A percentile compares a stretch with the other conserved stretches of the same genome.
Evolutionary conservation across 1,140 invertebrate genomes (phyloP).

Genomic region (Berghia stephanieae): DNA sequence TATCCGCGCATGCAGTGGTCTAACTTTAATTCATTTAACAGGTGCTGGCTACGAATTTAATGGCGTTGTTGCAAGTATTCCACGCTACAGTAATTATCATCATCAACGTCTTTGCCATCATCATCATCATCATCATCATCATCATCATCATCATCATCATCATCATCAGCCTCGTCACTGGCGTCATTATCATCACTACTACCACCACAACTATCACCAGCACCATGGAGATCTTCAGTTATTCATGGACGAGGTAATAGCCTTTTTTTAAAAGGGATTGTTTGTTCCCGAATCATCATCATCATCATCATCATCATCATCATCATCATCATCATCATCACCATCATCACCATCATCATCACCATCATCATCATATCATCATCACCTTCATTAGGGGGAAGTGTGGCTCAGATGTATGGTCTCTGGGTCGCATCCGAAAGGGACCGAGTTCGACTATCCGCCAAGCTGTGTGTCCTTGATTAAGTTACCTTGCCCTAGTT

Average conservation of each 20-base stretch:
- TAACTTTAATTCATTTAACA: too few relatives aligned
- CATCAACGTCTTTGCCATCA: neutral
- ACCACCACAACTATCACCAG: neutral
- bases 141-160: constrained; percentile 8
- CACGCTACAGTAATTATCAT: neutral
- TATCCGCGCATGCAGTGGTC: too few relatives aligned
- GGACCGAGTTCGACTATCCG: too few relatives aligned
- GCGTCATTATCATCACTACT: neutral
- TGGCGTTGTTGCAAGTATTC: neutral
- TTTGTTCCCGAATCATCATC: neutral
- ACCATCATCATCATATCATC: too few relatives aligned
- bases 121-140: constrained; percentile 15
- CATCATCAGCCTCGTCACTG: neutral
- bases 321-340: neutral
- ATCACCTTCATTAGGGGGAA: too few relatives aligned
- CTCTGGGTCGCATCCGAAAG: too few relatives aligned
- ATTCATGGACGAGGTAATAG: neutral
- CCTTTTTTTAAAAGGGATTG: neutral
- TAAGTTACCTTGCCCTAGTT: too few relatives aligned
- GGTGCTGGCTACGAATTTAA: neutral
- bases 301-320: neutral
- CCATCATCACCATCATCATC: neutral
- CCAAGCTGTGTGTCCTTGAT: too few relatives aligned
- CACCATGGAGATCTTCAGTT: neutral
- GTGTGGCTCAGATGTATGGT: too few relatives aligned